A percentile compares a stretch with the other conserved stretches of the same genome.
Evolutionary conservation across 2,888 invertebrate genomes (phyloP).

Genomic region (Patella pellucida): DNA sequence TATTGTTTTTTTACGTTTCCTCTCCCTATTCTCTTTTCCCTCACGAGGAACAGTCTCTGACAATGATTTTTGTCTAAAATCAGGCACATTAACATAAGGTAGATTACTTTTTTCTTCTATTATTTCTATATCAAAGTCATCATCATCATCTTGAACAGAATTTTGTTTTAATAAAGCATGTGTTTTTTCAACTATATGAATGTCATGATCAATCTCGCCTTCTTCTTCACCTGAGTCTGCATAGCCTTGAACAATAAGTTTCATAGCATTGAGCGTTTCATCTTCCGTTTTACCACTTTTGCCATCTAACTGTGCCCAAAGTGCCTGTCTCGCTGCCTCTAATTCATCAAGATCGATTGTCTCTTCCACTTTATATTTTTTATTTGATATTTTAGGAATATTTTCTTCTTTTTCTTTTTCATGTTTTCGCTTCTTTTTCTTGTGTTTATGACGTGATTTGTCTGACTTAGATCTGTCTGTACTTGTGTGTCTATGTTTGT

Average conservation of each 20-base stretch:
- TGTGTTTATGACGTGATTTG: slow-evolving; percentile 51
- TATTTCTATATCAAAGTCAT: slow-evolving; percentile 29
- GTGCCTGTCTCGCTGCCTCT: slow-evolving; percentile 14
- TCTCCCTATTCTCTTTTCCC: slow-evolving; percentile 4
- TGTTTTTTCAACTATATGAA: slow-evolving; percentile 13
- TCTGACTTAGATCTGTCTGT: slow-evolving; percentile 33
- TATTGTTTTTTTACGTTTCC: not conserved
- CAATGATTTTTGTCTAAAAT: not conserved
- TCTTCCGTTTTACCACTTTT: slow-evolving; percentile 29
- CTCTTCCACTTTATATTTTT: slow-evolving; percentile 13
- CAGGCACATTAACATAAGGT: slow-evolving; percentile 2
- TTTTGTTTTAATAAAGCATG: slow-evolving; percentile 6
- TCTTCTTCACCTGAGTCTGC: slow-evolving; percentile 68
- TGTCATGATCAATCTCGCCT: slow-evolving; percentile 65
- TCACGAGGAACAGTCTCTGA: too few relatives aligned
- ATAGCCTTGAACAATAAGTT: slow-evolving; percentile 61
- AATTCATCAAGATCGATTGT: slow-evolving; percentile 21
- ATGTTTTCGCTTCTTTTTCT: slow-evolving; percentile 62
- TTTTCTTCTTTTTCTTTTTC: slow-evolving; percentile 28
- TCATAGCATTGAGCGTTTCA: slow-evolving; percentile 50
- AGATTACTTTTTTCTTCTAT: slow-evolving; percentile 21
- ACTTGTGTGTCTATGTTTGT: slow-evolving; percentile 74
- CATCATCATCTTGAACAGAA: not conserved
- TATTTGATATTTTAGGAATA: not conserved
- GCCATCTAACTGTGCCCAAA: slow-evolving; percentile 19